These are phyloP conservation scores for Elachura formosa DNA, from an alignment of 2,113 vertebrate species.

Conservation along the genomic window DNA sequence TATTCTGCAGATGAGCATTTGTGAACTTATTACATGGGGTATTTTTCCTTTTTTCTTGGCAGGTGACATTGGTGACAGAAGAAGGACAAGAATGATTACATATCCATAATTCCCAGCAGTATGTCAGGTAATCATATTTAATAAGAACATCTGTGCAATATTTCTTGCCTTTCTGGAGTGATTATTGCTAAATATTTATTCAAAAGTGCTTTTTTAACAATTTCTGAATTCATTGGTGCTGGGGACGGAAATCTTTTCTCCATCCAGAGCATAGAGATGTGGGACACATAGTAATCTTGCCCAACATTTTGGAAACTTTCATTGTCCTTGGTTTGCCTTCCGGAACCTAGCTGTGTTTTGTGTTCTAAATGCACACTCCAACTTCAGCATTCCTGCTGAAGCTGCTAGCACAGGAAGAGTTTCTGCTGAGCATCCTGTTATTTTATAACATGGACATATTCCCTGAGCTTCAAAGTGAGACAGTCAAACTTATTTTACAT, in stretches of 20 bases:
- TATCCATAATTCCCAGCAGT: slow-evolving; percentile 78
- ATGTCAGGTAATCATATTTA: slow-evolving; percentile 74
- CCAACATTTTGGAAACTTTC: background rate
- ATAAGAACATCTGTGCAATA: background rate
- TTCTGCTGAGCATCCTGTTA: background rate
- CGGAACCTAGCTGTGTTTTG: background rate
- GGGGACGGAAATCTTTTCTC: background rate
- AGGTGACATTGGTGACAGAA: slow-evolving; percentile 63
- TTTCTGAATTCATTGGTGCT: background rate
- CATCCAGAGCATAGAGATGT: background rate
- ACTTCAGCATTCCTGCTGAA: background rate
- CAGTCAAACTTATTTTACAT: background rate
- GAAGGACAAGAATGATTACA: slow-evolving; percentile 70
- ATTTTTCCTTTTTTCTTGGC: background rate
- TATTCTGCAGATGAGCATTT: background rate
- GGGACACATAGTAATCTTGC: background rate
- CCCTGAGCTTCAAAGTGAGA: background rate
- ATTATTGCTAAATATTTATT: background rate
- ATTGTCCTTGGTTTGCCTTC: background rate
- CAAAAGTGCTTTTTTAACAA: background rate
- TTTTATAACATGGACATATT: background rate
- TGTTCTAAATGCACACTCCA: background rate
- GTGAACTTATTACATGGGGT: background rate
- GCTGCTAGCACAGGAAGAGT: background rate
- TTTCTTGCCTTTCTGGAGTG: background rate